A percentile compares a stretch with the other conserved stretches of the same genome.
Conservation (phyloP, 2,888 invertebrate species). For the Apamea crenata region DNA sequence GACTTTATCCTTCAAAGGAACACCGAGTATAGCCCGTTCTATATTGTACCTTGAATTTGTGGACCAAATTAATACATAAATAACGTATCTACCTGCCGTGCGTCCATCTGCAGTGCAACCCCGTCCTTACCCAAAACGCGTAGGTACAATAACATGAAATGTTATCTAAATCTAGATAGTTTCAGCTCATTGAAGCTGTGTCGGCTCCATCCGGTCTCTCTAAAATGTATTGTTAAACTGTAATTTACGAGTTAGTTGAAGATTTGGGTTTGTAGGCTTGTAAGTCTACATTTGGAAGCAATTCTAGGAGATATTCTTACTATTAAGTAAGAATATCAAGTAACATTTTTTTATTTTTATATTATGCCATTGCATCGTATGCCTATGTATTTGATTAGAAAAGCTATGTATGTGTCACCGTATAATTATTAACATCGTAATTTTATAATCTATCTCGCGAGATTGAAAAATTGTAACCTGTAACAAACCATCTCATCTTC, state of each 20-base stretch:
- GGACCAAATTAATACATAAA: neutral
- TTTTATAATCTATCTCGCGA: too few species aligned
- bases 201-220: slow-evolving; percentile 4
- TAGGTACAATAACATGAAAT: slow-evolving; percentile 21
- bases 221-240: slow-evolving; percentile 31
- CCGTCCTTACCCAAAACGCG: neutral
- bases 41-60: neutral
- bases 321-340: too few species aligned
- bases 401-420: too few species aligned
- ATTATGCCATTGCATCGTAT: too few species aligned
- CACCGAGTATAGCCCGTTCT: neutral
- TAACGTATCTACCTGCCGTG: neutral
- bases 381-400: too few species aligned
- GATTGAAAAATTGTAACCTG: too few species aligned
- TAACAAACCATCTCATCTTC: too few species aligned
- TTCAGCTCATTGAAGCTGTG: slow-evolving; percentile 40
- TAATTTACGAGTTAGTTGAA: slow-evolving; percentile 36
- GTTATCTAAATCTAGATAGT: slow-evolving; percentile 51
- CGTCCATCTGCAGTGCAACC: neutral
- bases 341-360: too few species aligned
- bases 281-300: neutral
- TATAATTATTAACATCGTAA: too few species aligned
- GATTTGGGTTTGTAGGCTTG: neutral
- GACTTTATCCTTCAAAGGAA: neutral
- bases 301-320: neutral